Evolutionary conservation across 2,113 vertebrate genomes (phyloP).

Genomic region (Pithys albifrons): DNA sequence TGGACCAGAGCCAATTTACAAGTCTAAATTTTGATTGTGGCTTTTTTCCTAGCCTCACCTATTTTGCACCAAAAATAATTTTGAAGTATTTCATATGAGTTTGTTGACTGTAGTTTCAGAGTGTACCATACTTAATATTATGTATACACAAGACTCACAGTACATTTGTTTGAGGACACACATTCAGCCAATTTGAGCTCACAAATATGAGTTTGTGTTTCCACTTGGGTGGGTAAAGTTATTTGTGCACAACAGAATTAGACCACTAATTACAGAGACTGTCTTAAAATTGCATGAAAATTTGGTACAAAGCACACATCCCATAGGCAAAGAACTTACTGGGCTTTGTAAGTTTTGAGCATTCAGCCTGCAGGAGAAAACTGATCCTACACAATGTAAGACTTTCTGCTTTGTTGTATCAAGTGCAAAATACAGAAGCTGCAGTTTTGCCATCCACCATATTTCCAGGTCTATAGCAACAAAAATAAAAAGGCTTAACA

Average conservation of each 20-base stretch:
- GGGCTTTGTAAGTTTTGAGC: background rate
- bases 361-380: background rate
- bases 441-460: background rate
- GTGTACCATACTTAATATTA: background rate
- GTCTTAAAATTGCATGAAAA: constrained; percentile 32
- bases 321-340: background rate
- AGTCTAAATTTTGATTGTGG: background rate
- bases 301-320: constrained; percentile 12
- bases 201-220: background rate
- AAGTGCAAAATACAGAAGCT: background rate
- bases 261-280: constrained; percentile 60
- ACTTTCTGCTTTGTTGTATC: background rate
- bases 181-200: constrained; percentile 16
- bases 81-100: background rate
- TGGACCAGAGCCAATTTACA: background rate
- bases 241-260: constrained; percentile 21
- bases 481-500: background rate
- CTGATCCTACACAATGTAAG: background rate
- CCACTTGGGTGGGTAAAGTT: constrained; percentile 37
- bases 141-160: background rate
- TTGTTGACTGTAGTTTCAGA: constrained; percentile 9
- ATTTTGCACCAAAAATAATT: background rate
- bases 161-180: background rate
- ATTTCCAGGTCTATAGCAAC: background rate
- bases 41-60: background rate